These are phyloP conservation scores for Prochilodus magdalenae DNA, from an alignment of 2,113 vertebrate genomes.

Conservation along the genomic window DNA sequence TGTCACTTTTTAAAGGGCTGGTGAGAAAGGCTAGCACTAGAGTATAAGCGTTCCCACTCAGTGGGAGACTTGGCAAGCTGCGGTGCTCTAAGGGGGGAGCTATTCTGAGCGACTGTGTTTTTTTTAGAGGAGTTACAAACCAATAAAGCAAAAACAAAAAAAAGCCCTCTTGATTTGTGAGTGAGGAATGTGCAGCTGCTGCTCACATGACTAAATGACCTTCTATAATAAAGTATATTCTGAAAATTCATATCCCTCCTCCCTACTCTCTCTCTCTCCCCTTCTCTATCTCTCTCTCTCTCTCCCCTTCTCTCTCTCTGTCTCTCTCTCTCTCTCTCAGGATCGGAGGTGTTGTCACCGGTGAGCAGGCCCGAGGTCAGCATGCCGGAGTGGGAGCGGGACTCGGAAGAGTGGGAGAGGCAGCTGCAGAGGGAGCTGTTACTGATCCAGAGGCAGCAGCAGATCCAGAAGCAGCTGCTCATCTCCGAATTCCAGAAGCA, in stretches of 20 bases:
- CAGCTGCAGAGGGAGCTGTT: constrained; percentile 86
- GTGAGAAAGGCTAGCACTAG: background rate
- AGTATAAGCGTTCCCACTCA: no score
- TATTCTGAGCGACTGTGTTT: background rate
- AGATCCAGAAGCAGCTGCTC: constrained; percentile 88
- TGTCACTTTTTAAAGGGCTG: background rate
- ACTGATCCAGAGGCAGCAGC: constrained; percentile 88
- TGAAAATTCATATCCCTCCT: constrained; percentile 1
- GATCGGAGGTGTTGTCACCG: constrained; percentile 40
- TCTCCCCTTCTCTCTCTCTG: background rate
- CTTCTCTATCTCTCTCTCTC: background rate
- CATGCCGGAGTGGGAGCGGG: constrained; percentile 73
- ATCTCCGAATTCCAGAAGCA: constrained; percentile 90
- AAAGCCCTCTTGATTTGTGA: constrained; percentile 19
- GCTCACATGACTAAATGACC: background rate
- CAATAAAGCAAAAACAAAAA: background rate
- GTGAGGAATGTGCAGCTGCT: background rate
- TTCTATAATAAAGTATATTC: background rate
- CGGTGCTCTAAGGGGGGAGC: background rate
- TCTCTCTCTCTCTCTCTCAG: constrained; percentile 14
- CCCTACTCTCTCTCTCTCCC: background rate
- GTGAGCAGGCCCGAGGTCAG: constrained; percentile 38
- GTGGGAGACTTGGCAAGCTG: background rate
- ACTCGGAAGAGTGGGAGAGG: constrained; percentile 83
- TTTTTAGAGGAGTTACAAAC: constrained; percentile 15